Evolutionary conservation across 2,888 invertebrate species (phyloP).

Genomic region (Cheilosia grossa): DNA sequence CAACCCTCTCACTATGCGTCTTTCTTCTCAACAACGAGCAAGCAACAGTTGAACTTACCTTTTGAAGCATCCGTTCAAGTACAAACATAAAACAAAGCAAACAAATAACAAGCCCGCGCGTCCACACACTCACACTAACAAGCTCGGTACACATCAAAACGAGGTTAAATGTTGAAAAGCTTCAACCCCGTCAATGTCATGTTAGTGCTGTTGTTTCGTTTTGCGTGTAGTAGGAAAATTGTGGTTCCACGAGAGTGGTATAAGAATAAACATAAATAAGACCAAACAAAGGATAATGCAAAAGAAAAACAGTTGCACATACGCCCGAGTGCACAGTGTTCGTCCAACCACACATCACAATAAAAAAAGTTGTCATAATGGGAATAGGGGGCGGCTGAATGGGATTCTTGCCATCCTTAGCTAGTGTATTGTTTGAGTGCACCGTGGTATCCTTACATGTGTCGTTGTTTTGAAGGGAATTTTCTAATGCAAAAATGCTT

Average conservation of each 20-base stretch:
- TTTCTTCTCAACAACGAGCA: slow-evolving; percentile 28
- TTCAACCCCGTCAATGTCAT: slow-evolving; percentile 67
- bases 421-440: not conserved
- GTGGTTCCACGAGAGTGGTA: not conserved
- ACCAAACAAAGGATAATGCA: slow-evolving; percentile 45
- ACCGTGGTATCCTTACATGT: too few relatives aligned
- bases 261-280: slow-evolving; percentile 30
- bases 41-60: slow-evolving; percentile 61
- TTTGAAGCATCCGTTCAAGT: slow-evolving; percentile 57
- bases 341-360: slow-evolving; percentile 23
- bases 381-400: slow-evolving; percentile 23
- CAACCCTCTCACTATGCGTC: not conserved
- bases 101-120: slow-evolving; percentile 48
- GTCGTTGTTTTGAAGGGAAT: too few relatives aligned
- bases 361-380: slow-evolving; percentile 35
- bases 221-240: slow-evolving; percentile 12
- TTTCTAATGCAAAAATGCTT: too few relatives aligned
- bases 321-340: slow-evolving; percentile 41
- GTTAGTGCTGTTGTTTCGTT: slow-evolving; percentile 51
- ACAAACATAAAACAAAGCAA: slow-evolving; percentile 58
- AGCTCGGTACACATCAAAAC: slow-evolving; percentile 49
- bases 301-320: slow-evolving; percentile 42
- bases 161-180: slow-evolving; percentile 62
- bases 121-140: not conserved
- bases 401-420: slow-evolving; percentile 14